Evolutionary conservation across 2,113 vertebrate species (phyloP), one percentile per base, ranked within the genome.

Genomic region (Heterotilapia buettikoferi): DNA sequence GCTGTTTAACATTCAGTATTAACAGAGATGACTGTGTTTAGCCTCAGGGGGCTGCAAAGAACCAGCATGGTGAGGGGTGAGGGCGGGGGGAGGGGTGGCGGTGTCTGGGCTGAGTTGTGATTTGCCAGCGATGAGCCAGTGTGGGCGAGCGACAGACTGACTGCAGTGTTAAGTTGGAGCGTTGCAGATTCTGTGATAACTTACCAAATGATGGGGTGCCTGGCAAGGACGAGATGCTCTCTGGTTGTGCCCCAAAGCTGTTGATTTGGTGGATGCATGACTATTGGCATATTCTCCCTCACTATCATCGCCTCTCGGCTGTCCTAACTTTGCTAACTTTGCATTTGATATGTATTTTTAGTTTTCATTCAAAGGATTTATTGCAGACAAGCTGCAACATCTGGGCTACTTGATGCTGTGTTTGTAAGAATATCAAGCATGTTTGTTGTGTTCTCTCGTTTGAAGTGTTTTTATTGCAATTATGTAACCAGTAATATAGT

Each of bases 1-100:
- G 6, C 56, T 68, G 3, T 80, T 82, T 79, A 88, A 84, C 66
- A 45, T 76, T 79, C 61, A 50, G 79, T 9, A 63, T 36, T 54
- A 66, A 40, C 57, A 56, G 82, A 80, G 81, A 73, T n/a, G 6
- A 6, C 73, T 26, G 61, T 59, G 54, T 84, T 82, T 9, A 50
- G 71, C 40, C 50, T 84, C 81, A 59, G 29, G 80, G 53, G 54
- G 36, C 53, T 9, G 56, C 18, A 36, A 81, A 31, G 26, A 78
- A 78, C 45, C 73, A 31, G 73, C 9, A 52, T 78, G 73, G 18
- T 8, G 71, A 43, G 66, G 66, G 66, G 36, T 5, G 6, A 13
- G 33, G 19, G 61, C 1, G 5, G 13, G 21, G n/a, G 71, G 43
- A 3, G 9, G 71, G 71, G 7, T 76, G 43, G 31, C 6, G 18